Evolutionary conservation across 2,797 vertebrate species (phyloP), one percentile per base, ranked within the genome.

Genomic region (Perodicticus potto): DNA sequence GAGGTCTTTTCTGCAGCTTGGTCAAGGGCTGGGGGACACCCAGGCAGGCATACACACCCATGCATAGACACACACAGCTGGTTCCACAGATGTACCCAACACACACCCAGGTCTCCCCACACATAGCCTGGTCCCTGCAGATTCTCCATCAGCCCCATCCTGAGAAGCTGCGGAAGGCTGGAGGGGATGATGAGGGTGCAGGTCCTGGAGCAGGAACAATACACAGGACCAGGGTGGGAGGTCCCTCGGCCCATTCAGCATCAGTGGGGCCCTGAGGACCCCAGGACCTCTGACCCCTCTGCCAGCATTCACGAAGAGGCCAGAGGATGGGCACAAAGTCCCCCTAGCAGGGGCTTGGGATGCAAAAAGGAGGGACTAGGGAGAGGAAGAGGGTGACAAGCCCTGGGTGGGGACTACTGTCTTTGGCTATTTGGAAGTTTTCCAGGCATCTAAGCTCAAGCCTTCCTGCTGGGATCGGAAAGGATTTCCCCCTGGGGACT

Each of bases 391-490:
- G 9, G 5, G 13, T 78, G 45, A 32, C 19, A 14, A 90, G 29
- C 20, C 74, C 74, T 40, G 5, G 32, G 63, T 0, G 67, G 59
- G 78, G 32, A 32, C 23, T n/a, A n/a, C 19, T 76, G 27, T 69
- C 81, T 63, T 55, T 7, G 43, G 57, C 83, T 85, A 3, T 89
- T 43, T 45, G 29, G 87, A 97, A 91, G 65, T 91, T 87, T 91
- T 83, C 83, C 59, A 63, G 32, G 34, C 78, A 69, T 84, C 95
- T 77, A 72, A 73, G 69, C 61, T 92, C 32, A 23, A 17, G 57
- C 82, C 67, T 90, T 76, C 72, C 45, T 92, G 77, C 72, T 88
- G 59, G 49, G 32, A 34, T 61, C 20, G 8, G 13, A 81, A 40
- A 65, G 8, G 3, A 34, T 22, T 88, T 78, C 77, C 57, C 67